Conservation (phyloP, 2,113 vertebrate genomes). For the Mus musculus region GRCm39 chr2:114954501-114955000, state of each 20-base stretch:
- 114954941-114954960: slow-evolving; percentile 75
- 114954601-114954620: slow-evolving; percentile 75
- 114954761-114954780: slow-evolving; percentile 14
- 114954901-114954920: slow-evolving; percentile 21
- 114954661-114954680: slow-evolving; percentile 56
- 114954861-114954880: background rate
- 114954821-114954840: slow-evolving; percentile 47
- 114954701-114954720: slow-evolving; percentile 69
- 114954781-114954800: slow-evolving; percentile 48
- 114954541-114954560: background rate
- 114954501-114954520: slow-evolving; percentile 77
- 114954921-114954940: slow-evolving; percentile 61
- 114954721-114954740: background rate
- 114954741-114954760: background rate
- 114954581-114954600: slow-evolving; percentile 83
- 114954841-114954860: background rate
- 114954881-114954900: slow-evolving; percentile 57
- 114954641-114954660: slow-evolving; percentile 72
- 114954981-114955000: slow-evolving; percentile 14
- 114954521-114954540: slow-evolving; percentile 75
- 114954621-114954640: slow-evolving; percentile 79
- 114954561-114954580: background rate
- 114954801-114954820: slow-evolving; percentile 52
- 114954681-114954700: slow-evolving; percentile 48
- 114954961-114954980: slow-evolving; percentile 66